Percentiles rank a stretch among this genome's conserved stretches.
phyloP scores from a whole-genome alignment of 2,888 invertebrate genomes.

The Entomobrya multifasciata region DNA sequence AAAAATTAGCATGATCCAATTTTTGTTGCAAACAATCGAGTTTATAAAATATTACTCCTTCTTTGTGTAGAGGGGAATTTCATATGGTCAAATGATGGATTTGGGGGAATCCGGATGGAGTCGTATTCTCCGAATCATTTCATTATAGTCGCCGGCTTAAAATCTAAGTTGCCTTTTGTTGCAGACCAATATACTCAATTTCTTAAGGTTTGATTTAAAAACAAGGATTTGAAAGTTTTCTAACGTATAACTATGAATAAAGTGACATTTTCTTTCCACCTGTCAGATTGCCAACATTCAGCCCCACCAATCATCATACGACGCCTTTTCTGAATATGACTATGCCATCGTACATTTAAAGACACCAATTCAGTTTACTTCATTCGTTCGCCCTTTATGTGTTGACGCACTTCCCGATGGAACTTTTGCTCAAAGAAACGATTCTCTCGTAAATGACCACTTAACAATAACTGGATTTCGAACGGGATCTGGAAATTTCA shows the following conservation, averaged over 20 bases:
- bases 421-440: constrained; percentile 49
- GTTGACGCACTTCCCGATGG: constrained; percentile 59
- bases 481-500: constrained; percentile 36
- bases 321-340: constrained; percentile 61
- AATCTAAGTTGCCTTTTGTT: constrained; percentile 61
- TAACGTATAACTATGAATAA: too few species aligned
- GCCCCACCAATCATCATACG: constrained; percentile 61
- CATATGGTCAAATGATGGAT: constrained; percentile 57
- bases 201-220: constrained; percentile 63
- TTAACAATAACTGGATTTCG: constrained; percentile 63
- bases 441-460: constrained; percentile 55
- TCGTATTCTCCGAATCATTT: constrained; percentile 65
- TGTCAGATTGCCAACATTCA: constrained; percentile 66
- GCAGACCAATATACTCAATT: constrained; percentile 73
- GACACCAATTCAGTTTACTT: constrained; percentile 69
- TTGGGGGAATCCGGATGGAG: constrained; percentile 47
- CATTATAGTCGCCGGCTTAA: constrained; percentile 68
- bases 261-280: background rate
- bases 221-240: too few species aligned
- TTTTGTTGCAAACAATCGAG: too few species aligned
- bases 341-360: constrained; percentile 66
- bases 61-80: constrained; percentile 49
- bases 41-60: background rate
- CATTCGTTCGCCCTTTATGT: constrained; percentile 72
- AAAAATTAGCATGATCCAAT: too few species aligned